These are phyloP conservation scores for Cinclus cinclus DNA, from an alignment of 2,113 vertebrate genomes.

Conservation along the genomic window DNA sequence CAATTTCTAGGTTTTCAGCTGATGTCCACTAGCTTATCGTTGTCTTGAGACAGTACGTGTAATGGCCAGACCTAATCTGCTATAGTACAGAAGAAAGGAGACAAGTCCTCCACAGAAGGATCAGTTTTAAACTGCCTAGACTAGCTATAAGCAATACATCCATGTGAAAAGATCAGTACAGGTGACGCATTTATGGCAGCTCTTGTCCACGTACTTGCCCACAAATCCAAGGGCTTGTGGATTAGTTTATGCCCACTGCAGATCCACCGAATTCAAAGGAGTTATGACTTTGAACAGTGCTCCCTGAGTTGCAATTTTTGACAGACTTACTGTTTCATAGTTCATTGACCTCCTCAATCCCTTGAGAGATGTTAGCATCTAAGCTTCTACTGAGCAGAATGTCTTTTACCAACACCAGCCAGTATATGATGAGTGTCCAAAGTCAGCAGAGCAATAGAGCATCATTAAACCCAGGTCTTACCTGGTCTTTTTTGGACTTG, in stretches of 20 bases:
- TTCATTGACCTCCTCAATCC: background rate
- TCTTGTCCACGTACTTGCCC: background rate
- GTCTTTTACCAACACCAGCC: background rate
- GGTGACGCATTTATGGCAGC: background rate
- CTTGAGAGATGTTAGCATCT: background rate
- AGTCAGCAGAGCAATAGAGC: background rate
- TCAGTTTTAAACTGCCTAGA: background rate
- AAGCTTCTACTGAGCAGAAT: background rate
- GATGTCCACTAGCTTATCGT: background rate
- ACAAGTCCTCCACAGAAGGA: background rate
- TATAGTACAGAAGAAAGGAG: background rate
- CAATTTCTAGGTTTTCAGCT: background rate
- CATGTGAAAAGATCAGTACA: background rate
- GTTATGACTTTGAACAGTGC: background rate
- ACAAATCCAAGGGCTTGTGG: background rate
- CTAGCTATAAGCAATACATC: background rate
- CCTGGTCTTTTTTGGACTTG: conserved; percentile 98
- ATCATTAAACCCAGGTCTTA: conserved; percentile 55
- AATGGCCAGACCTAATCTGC: background rate
- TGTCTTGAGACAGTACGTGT: background rate
- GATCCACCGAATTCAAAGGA: background rate
- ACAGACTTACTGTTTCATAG: background rate
- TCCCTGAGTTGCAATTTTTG: background rate
- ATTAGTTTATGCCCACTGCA: background rate
- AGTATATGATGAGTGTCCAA: background rate